Evolutionary conservation across 1,140 invertebrate species (phyloP).

Genomic region (Drosophila lacteicornis): DNA sequence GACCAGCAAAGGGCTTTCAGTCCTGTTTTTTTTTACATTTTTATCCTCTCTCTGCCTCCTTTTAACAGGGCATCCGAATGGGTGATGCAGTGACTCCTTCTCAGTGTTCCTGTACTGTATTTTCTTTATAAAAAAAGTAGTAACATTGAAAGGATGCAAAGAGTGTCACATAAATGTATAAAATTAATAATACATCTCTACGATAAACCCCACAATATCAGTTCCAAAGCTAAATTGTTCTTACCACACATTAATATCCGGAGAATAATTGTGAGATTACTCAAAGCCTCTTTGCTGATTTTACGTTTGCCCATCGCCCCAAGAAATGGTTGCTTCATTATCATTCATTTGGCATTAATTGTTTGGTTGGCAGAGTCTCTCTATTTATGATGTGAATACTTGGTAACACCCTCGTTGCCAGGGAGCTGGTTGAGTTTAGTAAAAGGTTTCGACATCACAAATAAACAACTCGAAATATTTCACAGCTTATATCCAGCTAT

Average conservation of each 20-base stretch:
- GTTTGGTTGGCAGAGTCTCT: neutral
- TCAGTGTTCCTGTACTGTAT: neutral
- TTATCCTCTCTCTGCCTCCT: conserved; percentile 7
- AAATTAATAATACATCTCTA: too few relatives aligned
- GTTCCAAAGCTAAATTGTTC: neutral
- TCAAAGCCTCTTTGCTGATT: conserved; percentile 20
- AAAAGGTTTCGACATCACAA: conserved; percentile 25
- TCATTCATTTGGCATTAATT: conserved; percentile 40
- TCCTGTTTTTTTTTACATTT: conserved; percentile 8
- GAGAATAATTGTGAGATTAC: conserved; percentile 15
- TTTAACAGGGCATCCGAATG: conserved; percentile 5
- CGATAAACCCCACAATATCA: neutral
- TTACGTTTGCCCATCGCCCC: neutral
- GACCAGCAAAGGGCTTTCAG: conserved; percentile 29
- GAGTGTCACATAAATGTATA: neutral
- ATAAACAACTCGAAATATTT: conserved; percentile 29
- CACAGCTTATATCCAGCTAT: conserved; percentile 21
- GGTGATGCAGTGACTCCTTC: neutral
- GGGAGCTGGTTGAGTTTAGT: conserved; percentile 8
- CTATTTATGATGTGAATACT: conserved; percentile 9
- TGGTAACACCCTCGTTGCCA: conserved; percentile 15
- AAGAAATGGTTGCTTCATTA: conserved; percentile 11
- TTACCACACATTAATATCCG: conserved; percentile 4
- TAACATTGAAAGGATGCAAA: neutral
- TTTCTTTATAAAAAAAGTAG: neutral